phyloP scores from a whole-genome alignment of 2,113 vertebrate species.

The Lontra canadensis region DNA sequence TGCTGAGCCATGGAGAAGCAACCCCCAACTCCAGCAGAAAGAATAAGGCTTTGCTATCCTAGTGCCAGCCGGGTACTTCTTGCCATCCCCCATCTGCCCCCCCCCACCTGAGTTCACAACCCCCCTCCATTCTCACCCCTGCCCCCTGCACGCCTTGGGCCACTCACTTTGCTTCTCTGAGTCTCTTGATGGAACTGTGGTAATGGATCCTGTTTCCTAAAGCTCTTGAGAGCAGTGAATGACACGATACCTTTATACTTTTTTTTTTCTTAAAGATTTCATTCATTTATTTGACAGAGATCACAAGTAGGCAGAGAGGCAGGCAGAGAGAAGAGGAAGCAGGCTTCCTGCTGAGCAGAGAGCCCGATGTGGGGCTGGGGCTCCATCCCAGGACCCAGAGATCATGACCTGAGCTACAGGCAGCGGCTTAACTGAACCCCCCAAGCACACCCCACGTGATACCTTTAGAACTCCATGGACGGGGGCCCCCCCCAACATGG shows the following conservation, averaged over 20 bases:
- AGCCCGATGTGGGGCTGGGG: no score
- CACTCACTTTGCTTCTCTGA: not conserved
- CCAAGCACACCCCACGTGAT: no score
- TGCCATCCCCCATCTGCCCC: rapidly evolving
- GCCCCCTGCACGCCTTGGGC: rapidly evolving
- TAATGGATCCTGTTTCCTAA: not conserved
- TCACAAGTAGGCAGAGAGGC: no score
- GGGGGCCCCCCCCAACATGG: no score
- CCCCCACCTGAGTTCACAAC: not conserved
- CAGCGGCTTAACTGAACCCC: not conserved
- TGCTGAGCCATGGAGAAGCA: not conserved
- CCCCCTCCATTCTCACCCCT: no score
- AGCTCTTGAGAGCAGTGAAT: not conserved
- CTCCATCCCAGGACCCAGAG: no score
- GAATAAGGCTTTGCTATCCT: not conserved
- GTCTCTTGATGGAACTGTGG: not conserved
- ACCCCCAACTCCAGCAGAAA: not conserved
- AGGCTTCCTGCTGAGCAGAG: no score
- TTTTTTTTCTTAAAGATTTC: no score
- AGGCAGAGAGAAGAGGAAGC: no score
- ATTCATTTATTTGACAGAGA: no score
- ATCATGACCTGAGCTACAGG: not conserved
- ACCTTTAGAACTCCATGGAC: not conserved
- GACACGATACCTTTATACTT: not conserved
- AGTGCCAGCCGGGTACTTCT: no score